Base-by-base conservation (phyloP, 2,113 vertebrate species). In the Budorcas taxicolor region DNA sequence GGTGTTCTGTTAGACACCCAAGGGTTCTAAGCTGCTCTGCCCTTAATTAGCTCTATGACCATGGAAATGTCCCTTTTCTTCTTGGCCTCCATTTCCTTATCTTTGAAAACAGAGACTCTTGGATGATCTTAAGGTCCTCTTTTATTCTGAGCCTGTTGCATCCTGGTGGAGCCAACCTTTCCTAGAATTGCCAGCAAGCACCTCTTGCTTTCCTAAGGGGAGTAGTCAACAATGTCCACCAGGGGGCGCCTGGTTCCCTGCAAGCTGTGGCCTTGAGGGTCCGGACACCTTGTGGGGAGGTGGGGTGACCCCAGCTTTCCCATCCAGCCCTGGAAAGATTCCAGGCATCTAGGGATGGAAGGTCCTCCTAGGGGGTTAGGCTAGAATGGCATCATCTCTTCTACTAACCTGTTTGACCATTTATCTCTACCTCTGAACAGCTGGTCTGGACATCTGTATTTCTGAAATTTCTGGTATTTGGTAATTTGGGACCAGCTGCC, bases 181-280 rank as follows among this genome's bases (percentile, higher is more conserved):
- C 16, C 84, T 25, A 19, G 16, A 33, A 27, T 12, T 14, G 33
- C 17, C 0, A 1, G n/a, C 2, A 0, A 13, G 2, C 0, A 1
- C 60, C 60, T 62, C 60, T 62, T 0, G 1, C 16, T 36, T 60
- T 78, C 43, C 82, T 36, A 10, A 45, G 23, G 43, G 45, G 23
- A 45, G 71, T 90, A 27, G 13, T 25, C 47, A 31, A 87, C 85
- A 67, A 17, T 6, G 29, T n/a, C 97, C 98, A 97, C 96, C 90
- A 97, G 97, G 92, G 94, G 96, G 94, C 80, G 87, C 40, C 2
- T 25, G 89, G 4, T 31, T 87, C 40, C 1, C 86, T 93, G 53
- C 60, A 13, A 60, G 23, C 67, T 29, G 36, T 45, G 67, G 45
- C 67, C 11, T 0, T 1, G 7, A 10, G 13, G 10, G 47, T 78